phyloP scores from a whole-genome alignment of 2,797 vertebrate genomes.

The Adelosebastes latens region DNA sequence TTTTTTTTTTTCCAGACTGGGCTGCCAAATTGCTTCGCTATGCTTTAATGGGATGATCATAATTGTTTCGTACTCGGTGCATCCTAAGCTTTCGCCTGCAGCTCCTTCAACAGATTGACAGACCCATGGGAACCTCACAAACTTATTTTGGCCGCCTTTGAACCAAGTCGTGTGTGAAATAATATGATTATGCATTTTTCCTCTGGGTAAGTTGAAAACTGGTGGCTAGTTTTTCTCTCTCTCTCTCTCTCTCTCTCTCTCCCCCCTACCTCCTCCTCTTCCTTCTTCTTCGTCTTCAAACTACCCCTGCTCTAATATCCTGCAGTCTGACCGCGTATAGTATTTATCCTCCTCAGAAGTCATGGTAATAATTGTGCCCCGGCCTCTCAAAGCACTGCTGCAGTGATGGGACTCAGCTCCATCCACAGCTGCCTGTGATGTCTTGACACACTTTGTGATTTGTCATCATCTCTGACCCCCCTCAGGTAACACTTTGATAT shows the following conservation, averaged over 20 bases:
- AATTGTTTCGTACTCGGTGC: conserved; percentile 79
- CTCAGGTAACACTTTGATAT: conserved; percentile 80
- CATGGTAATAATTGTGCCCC: conserved; percentile 74
- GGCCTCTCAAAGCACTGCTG: conserved; percentile 55
- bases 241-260: no score
- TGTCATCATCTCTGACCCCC: conserved; percentile 78
- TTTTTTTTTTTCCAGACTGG: conserved; percentile 50
- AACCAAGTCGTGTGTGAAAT: conserved; percentile 83
- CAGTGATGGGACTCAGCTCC: conserved; percentile 53
- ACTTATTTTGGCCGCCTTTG: conserved; percentile 83
- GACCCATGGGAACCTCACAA: conserved; percentile 81
- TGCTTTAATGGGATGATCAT: conserved; percentile 82
- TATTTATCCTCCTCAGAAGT: conserved; percentile 78
- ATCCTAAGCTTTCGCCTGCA: conserved; percentile 79
- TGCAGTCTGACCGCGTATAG: conserved; percentile 61
- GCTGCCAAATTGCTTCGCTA: conserved; percentile 79
- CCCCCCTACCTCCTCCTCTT: background rate
- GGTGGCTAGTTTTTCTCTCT: conserved; percentile 47
- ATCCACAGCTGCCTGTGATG: conserved; percentile 74
- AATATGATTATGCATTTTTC: conserved; percentile 83
- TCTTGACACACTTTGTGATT: conserved; percentile 78
- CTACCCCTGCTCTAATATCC: conserved; percentile 63
- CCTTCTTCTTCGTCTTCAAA: conserved; percentile 36
- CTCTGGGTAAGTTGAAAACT: conserved; percentile 77
- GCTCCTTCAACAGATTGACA: conserved; percentile 82